Evolutionary conservation across 2,888 invertebrate species (phyloP), one percentile per base, ranked within the genome.

Genomic region (Luperina nickerlii): DNA sequence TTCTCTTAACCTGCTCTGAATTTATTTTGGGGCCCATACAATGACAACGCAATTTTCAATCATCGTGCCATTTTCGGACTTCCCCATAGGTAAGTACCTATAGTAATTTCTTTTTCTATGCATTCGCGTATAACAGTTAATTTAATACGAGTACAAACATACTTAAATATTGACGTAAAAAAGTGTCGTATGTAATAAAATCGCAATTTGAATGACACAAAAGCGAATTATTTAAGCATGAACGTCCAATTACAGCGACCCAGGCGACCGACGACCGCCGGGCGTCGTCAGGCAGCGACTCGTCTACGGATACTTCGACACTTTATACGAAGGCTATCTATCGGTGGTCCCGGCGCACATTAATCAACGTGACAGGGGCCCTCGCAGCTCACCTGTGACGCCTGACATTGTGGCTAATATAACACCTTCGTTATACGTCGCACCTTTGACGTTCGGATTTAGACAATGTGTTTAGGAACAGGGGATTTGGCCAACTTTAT

Each of bases 291-390:
- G 77, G 71, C 66, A 63, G 65, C 71, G 74, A 38, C 81, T 79
- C 63, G 32, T n/a, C 45, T 48, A 48, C 18, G 75, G 75, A n/a
- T 79, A 86, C 68, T 87, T 88, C 79, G 87, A 87, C 87, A 88
- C 85, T 86, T 91, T 90, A 90, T 90, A 92, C 88, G 87, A 89
- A 90, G 92, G 90, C 90, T 88, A 90, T 89, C 89, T 90, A 90
- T 90, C 87, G 88, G 73, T 51, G 86, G 84, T 87, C 85, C 82
- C 84, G 51, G 75, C 67, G 83, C 78, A 83, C 92, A 92, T 93
- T 91, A 91, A 93, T 94, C 93, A 93, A 91, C 87, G 90, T 90
- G 78, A 78, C 81, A 81, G 70, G 79, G 80, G 76, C 80, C 74
- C 82, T 88, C 84, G 83, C 80, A 65, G 71, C 75, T 87, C 83